Evolutionary conservation across 2,113 vertebrate species (phyloP).

Genomic region (Strix uralensis): DNA sequence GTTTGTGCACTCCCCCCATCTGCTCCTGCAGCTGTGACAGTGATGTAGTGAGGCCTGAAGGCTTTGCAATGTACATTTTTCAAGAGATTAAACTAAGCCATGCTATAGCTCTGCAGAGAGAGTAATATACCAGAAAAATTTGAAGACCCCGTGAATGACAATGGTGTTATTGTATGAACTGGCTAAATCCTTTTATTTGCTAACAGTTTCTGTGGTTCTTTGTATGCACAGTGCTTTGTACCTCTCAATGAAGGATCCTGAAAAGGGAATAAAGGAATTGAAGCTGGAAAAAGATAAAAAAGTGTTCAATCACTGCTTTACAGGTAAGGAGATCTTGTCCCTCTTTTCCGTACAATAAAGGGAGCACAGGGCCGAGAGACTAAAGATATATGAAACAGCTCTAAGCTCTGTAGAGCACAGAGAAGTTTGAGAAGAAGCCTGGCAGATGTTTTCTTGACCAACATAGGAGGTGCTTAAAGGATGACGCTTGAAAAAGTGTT

Average conservation of each 20-base stretch:
- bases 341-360: not conserved
- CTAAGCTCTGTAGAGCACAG: not conserved
- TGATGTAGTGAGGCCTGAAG: not conserved
- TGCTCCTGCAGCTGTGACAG: not conserved
- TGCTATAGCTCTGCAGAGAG: not conserved
- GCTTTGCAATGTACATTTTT: not conserved
- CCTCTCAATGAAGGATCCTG: conserved; percentile 86
- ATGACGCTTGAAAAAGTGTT: not conserved
- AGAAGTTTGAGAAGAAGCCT: not conserved
- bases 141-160: not conserved
- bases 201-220: not conserved
- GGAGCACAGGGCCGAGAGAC: not conserved
- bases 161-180: not conserved
- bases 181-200: not conserved
- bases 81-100: not conserved
- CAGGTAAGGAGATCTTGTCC: conserved; percentile 74
- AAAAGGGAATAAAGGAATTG: conserved; percentile 87
- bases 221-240: conserved; percentile 82
- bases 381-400: not conserved
- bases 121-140: not conserved
- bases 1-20: not conserved
- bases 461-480: not conserved
- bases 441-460: not conserved
- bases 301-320: conserved; percentile 94
- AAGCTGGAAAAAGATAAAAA: conserved; percentile 91